A percentile compares a stretch with the other conserved stretches of the same genome.
Evolutionary conservation across 2,797 vertebrate species (phyloP).

Genomic region (Falco columbarius): DNA sequence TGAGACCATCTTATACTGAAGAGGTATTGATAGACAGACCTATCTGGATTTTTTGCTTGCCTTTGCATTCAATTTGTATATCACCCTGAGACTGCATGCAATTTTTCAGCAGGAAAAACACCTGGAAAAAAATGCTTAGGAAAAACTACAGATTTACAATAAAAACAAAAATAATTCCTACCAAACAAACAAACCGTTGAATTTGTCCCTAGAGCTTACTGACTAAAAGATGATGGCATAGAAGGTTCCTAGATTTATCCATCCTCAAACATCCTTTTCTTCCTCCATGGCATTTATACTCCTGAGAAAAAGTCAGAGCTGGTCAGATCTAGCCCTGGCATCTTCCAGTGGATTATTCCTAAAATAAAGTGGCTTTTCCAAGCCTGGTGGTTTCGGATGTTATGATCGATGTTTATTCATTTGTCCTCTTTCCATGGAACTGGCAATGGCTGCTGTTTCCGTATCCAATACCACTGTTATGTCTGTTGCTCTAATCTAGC

Average conservation of each 20-base stretch:
- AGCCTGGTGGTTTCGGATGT: conserved; percentile 43
- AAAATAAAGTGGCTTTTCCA: conserved; percentile 57
- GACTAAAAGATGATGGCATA: not conserved
- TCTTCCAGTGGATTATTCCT: conserved; percentile 32
- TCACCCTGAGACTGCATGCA: not conserved
- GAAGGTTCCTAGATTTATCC: not conserved
- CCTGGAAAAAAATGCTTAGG: not conserved
- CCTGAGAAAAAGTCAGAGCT: conserved; percentile 4
- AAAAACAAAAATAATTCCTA: not conserved
- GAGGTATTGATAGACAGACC: not conserved
- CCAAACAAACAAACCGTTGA: not conserved
- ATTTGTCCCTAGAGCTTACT: not conserved
- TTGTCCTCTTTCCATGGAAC: conserved; percentile 42
- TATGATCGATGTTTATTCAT: conserved; percentile 9
- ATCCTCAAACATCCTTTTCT: not conserved
- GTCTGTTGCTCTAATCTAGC: conserved; percentile 30
- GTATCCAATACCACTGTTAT: conserved; percentile 42
- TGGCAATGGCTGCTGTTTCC: conserved; percentile 25
- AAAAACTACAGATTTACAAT: conserved; percentile 12
- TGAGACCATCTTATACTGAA: not conserved
- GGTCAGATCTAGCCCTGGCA: not conserved
- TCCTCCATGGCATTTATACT: not conserved
- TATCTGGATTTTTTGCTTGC: not conserved
- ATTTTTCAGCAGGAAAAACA: not conserved
- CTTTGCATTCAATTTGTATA: not conserved